These are phyloP conservation scores for Muscicapa striata DNA, from an alignment of 2,797 vertebrate species.

Conservation along the genomic window DNA sequence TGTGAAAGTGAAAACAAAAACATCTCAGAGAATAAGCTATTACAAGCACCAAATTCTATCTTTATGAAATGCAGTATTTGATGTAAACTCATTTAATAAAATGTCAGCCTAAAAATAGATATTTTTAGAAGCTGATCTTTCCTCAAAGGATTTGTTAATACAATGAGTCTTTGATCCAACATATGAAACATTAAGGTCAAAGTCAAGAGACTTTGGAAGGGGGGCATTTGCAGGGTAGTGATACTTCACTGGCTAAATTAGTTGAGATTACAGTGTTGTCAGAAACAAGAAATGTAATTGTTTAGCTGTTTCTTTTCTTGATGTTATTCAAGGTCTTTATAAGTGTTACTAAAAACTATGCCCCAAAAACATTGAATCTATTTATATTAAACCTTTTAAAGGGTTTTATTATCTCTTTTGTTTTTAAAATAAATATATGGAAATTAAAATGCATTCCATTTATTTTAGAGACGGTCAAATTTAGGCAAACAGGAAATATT, in stretches of 20 bases:
- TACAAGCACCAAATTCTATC: neutral
- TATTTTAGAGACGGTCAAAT: neutral
- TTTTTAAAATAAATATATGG: neutral
- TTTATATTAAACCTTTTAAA: neutral
- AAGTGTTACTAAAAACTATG: neutral
- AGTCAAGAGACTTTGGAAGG: neutral
- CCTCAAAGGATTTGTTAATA: neutral
- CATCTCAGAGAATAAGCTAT: neutral
- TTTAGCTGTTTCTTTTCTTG: neutral
- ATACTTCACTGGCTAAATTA: neutral
- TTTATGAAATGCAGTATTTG: neutral
- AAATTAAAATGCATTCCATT: neutral
- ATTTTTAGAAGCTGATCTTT: neutral
- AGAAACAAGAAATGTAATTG: neutral
- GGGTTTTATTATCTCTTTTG: neutral
- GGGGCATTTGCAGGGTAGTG: rapidly evolving
- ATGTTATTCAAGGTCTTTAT: neutral
- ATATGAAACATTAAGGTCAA: neutral
- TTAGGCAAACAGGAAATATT: neutral
- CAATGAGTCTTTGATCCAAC: neutral
- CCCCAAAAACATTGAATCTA: neutral
- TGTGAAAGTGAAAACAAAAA: neutral
- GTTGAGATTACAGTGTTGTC: neutral
- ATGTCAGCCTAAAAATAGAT: neutral
- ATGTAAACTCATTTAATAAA: neutral